Evolutionary conservation across 2,113 vertebrate species (phyloP).

Genomic region (Callochromis pleurospilus): DNA sequence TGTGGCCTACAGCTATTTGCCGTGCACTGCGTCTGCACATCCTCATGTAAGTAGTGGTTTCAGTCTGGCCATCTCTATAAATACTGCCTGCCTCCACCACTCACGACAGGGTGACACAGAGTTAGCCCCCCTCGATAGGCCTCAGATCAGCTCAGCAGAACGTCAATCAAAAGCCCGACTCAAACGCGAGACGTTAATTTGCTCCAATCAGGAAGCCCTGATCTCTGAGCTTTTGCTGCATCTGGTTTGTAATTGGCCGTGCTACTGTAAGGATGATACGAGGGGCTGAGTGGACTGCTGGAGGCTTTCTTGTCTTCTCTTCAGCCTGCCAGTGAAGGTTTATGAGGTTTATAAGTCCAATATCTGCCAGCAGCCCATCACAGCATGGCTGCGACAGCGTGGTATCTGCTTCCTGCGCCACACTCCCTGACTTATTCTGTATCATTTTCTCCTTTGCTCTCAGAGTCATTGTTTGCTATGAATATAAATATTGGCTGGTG

Average conservation of each 20-base stretch:
- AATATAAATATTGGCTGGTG: constrained; percentile 45
- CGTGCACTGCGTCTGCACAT: neutral
- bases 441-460: neutral
- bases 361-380: constrained; percentile 8
- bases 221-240: constrained; percentile 30
- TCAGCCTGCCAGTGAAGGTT: neutral
- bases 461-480: constrained; percentile 47
- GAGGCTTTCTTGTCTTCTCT: constrained; percentile 21
- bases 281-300: neutral
- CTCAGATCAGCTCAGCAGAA: neutral
- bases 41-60: neutral
- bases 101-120: neutral
- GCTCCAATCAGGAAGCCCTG: constrained; percentile 31
- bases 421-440: neutral
- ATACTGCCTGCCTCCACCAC: neutral
- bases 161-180: neutral
- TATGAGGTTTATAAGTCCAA: neutral
- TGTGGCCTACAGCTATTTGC: neutral
- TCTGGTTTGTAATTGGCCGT: constrained; percentile 51
- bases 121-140: neutral
- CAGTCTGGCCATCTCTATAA: neutral
- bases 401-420: constrained; percentile 11
- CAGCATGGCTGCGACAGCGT: neutral
- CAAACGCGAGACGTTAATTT: constrained; percentile 30
- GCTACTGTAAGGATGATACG: constrained; percentile 30